Percentiles rank a stretch among this genome's conserved stretches.
Conservation (phyloP, 64 coral and sea anemone genomes). For the Pachyseris speciosa region DNA sequence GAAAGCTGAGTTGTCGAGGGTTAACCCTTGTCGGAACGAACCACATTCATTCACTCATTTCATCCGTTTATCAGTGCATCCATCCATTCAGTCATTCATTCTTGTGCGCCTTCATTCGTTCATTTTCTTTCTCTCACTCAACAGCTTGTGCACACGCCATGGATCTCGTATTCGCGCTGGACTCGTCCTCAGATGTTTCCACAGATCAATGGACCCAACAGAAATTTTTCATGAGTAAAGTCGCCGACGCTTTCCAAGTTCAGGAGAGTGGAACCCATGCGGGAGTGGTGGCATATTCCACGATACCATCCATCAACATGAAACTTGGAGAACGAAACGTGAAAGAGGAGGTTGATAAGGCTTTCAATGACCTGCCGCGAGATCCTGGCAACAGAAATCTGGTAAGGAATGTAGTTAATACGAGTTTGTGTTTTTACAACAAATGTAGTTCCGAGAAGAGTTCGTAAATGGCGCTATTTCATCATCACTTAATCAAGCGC, state of each 20-base stretch:
- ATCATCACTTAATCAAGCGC: background rate
- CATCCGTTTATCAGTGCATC: too few relatives aligned
- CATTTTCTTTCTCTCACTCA: background rate
- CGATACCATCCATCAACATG: constrained; percentile 91
- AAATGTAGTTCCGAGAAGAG: too few relatives aligned
- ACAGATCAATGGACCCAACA: constrained; percentile 82
- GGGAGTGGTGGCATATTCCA: constrained; percentile 90
- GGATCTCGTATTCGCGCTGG: constrained; percentile 94
- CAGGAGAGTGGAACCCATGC: constrained; percentile 75
- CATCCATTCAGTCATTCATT: too few relatives aligned
- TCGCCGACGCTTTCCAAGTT: constrained; percentile 71
- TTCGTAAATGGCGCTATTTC: too few relatives aligned
- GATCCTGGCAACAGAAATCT: constrained; percentile 86
- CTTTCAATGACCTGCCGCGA: constrained; percentile 77
- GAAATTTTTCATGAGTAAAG: constrained; percentile 77
- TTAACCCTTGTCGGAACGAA: too few relatives aligned
- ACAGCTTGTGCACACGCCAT: constrained; percentile 88
- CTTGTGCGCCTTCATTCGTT: background rate
- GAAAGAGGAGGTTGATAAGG: constrained; percentile 76
- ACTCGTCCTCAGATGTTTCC: constrained; percentile 91
- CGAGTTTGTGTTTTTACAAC: too few relatives aligned
- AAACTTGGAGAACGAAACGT: constrained; percentile 89
- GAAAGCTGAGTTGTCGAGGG: too few relatives aligned
- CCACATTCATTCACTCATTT: background rate
- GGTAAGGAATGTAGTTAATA: background rate